Evolutionary conservation across 2,113 vertebrate species (phyloP).

Genomic region (Leucoraja erinaceus): DNA sequence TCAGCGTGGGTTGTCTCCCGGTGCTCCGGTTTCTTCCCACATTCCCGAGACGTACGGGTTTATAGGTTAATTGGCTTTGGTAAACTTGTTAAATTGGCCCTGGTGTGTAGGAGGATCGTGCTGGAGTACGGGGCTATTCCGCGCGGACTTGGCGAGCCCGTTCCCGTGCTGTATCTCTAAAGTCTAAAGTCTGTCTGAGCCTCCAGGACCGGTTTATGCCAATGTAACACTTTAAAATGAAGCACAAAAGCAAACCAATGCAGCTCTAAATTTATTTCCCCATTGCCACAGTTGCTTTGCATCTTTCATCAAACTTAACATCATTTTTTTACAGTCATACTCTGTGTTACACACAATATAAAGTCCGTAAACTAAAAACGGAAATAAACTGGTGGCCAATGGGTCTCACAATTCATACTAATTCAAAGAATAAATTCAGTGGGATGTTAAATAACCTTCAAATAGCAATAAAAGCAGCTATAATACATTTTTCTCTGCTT

Average conservation of each 20-base stretch:
- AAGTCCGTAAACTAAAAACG: background rate
- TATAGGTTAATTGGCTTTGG: too few relatives aligned
- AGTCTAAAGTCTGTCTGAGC: too few relatives aligned
- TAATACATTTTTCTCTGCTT: background rate
- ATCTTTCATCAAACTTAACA: background rate
- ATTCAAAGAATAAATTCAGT: background rate
- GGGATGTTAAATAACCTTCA: background rate
- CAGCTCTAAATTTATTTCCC: background rate
- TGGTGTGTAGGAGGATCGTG: too few relatives aligned
- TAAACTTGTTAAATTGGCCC: too few relatives aligned
- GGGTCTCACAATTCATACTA: background rate
- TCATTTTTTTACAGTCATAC: background rate
- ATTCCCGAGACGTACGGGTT: too few relatives aligned
- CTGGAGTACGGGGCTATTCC: too few relatives aligned
- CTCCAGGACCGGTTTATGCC: background rate
- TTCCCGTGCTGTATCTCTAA: too few relatives aligned
- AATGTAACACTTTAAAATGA: background rate
- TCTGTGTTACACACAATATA: background rate
- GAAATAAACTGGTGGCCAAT: background rate
- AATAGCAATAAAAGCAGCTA: background rate
- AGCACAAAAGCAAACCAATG: background rate
- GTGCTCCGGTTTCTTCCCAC: too few relatives aligned
- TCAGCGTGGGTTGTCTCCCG: too few relatives aligned
- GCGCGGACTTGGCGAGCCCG: too few relatives aligned
- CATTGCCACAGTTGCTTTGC: background rate